Evolutionary conservation across 2,113 vertebrate genomes (phyloP).

Genomic region (Cairina moschata): DNA sequence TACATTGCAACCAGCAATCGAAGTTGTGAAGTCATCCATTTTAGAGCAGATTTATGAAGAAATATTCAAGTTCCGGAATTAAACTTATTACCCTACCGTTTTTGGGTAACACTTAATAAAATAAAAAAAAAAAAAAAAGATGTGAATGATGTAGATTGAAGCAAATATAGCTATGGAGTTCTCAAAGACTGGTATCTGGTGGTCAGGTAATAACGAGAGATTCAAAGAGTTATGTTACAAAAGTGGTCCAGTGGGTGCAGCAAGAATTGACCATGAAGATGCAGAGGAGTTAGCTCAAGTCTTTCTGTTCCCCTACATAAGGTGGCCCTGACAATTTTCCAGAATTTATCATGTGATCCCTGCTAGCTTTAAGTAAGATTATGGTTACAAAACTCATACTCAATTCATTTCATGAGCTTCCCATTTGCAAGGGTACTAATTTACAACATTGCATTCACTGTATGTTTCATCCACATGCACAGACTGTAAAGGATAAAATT

Average conservation of each 20-base stretch:
- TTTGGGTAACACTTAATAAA: not conserved
- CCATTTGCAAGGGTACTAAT: fast-evolving
- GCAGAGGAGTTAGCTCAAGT: fast-evolving
- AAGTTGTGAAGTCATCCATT: slow-evolving; percentile 26
- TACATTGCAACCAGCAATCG: slow-evolving; percentile 32
- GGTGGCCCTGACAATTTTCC: fast-evolving
- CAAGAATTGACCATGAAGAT: not conserved
- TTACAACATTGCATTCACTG: fast-evolving
- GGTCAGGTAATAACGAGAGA: not conserved
- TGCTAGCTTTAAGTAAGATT: not conserved
- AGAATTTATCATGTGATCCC: not conserved
- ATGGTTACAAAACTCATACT: not conserved
- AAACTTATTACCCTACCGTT: not conserved
- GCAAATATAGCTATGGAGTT: fast-evolving
- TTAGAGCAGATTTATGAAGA: slow-evolving; percentile 10
- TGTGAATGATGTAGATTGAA: not conserved
- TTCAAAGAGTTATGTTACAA: not conserved
- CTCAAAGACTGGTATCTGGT: not conserved
- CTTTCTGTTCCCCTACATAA: not conserved
- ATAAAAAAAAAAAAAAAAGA: not conserved
- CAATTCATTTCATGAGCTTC: not conserved
- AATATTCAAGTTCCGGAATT: not conserved
- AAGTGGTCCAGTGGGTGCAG: not conserved
- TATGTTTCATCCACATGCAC: not conserved
- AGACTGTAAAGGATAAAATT: fast-evolving